Evolutionary conservation across 2,888 invertebrate genomes (phyloP).

Genomic region (Dicranocentrus wangi): DNA sequence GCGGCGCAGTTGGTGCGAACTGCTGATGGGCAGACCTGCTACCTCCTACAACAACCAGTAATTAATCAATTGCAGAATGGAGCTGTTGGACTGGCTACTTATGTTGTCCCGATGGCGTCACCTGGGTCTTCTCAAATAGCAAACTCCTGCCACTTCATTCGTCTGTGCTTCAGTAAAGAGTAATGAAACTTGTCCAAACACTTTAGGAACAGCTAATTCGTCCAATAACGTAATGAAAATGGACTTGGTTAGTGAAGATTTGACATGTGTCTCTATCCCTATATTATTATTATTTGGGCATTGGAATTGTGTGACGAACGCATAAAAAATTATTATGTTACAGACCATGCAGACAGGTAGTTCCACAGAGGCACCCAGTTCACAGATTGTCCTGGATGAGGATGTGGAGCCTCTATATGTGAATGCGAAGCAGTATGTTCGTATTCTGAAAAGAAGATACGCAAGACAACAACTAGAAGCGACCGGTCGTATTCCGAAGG

Average conservation of each 20-base stretch:
- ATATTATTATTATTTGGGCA: too few relatives aligned
- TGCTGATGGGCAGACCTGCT: slow-evolving; percentile 90
- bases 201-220: slow-evolving; percentile 75
- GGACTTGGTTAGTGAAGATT: slow-evolving; percentile 78
- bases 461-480: slow-evolving; percentile 96
- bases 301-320: too few relatives aligned
- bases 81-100: slow-evolving; percentile 81
- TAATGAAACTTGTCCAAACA: too few relatives aligned
- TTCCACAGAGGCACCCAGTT: slow-evolving; percentile 75
- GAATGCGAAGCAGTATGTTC: slow-evolving; percentile 97
- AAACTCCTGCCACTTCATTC: too few relatives aligned
- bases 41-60: slow-evolving; percentile 90
- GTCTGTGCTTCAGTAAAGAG: too few relatives aligned
- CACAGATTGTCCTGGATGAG: slow-evolving; percentile 89
- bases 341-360: too few relatives aligned
- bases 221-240: slow-evolving; percentile 73
- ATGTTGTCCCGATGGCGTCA: slow-evolving; percentile 82
- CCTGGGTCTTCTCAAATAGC: too few relatives aligned
- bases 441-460: slow-evolving; percentile 94
- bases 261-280: too few relatives aligned
- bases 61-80: slow-evolving; percentile 79
- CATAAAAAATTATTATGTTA: too few relatives aligned
- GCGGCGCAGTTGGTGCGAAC: slow-evolving; percentile 90
- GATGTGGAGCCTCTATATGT: slow-evolving; percentile 91
- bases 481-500: slow-evolving; percentile 96